Base-by-base conservation (phyloP, 2,797 vertebrate genomes). In the Buphagus erythrorhynchus region DNA sequence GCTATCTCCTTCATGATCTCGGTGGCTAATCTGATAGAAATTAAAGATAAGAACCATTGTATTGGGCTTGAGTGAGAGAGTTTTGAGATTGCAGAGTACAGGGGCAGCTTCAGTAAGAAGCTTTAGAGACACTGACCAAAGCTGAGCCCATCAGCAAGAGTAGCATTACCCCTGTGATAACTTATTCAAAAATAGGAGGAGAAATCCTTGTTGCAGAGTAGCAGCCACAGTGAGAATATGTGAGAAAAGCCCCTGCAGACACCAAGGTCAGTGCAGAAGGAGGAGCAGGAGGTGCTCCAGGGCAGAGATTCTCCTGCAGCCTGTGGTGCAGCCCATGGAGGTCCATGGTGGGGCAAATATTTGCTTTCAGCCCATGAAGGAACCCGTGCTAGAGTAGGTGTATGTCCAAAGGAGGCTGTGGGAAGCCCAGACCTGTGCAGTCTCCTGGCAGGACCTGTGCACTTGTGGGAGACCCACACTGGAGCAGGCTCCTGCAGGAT, bases 251-350 rank as follows among this genome's bases (percentile, higher is more conserved):
- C 71, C 35, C 22, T 43, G 26, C 26, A 49, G 42, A 28, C 16
- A 17, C 9, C 31, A n/a, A 43, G 20, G n/a, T 62, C 35, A 36
- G 20, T 16, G 52, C 18, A 80, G 52, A 18, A 45, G 17, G 33
- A 52, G 29, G 8, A 10, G 7, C 3, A 61, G 22, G 42, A 42
- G 26, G 4, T 62, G 28, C 10, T 78, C 31, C 40, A 3, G 61
- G 63, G 57, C 28, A 49, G 78, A 67, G 19, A 46, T 73, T 62
- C 12, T 11, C 17, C 31, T n/a, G n/a, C 16, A 61, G 25, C 29
- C n/a, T 1, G 0, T 19, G 26, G 14, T 12, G 29, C 33, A 52
- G 38, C 14, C 33, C 55, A 3, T 3, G 24, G 45, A 52, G 4
- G 2, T 12, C 11, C 6, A 4, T 5, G 11, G 9, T 35, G 22